Conservation (phyloP, 2,113 vertebrate species). For the Phainopepla nitens region DNA sequence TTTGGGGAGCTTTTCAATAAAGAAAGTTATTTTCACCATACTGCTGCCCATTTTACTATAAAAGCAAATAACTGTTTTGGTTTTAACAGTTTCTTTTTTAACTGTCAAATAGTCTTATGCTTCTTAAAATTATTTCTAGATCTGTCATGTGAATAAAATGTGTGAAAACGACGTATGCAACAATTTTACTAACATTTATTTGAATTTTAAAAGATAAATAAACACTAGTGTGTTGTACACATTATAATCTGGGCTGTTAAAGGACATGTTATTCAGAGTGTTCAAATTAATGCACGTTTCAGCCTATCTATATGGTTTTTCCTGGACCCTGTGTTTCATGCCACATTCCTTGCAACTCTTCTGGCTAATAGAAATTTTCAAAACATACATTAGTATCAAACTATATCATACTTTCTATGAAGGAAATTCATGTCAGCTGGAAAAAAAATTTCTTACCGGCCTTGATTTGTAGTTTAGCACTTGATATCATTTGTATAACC, state of each 20-base stretch:
- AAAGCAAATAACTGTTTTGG: conserved; percentile 5
- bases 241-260: conserved; percentile 11
- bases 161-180: background rate
- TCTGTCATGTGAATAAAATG: background rate
- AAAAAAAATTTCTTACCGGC: background rate
- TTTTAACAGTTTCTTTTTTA: conserved; percentile 30
- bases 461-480: background rate
- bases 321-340: background rate
- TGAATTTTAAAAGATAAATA: conserved; percentile 45
- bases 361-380: background rate
- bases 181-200: conserved; percentile 32
- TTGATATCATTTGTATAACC: background rate
- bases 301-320: conserved; percentile 20
- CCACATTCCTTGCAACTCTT: conserved; percentile 11
- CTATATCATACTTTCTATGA: background rate
- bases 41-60: conserved; percentile 17
- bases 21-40: conserved; percentile 14
- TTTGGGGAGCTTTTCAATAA: background rate
- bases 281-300: conserved; percentile 38
- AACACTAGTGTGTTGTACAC: background rate
- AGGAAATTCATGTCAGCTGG: background rate
- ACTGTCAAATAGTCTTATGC: background rate
- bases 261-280: background rate
- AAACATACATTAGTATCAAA: background rate
- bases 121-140: conserved; percentile 34